Conservation (phyloP, 1,140 invertebrate species). For the Brachionus rubens region DNA sequence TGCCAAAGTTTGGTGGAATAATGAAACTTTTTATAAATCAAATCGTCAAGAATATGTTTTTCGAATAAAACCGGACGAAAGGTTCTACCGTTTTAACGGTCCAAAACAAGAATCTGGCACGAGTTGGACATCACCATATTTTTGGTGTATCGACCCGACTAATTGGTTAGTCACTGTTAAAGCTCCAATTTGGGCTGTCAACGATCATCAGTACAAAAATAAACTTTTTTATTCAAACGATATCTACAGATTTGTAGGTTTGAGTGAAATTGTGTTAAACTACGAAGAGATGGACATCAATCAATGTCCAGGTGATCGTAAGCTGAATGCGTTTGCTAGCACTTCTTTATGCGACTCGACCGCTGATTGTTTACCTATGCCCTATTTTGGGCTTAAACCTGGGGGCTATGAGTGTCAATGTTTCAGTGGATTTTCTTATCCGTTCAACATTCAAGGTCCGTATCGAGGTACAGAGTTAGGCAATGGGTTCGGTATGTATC, state of each 20-base stretch:
- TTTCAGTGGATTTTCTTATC: slow-evolving; percentile 4
- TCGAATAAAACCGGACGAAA: slow-evolving; percentile 39
- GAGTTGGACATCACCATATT: slow-evolving; percentile 39
- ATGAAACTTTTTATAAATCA: not conserved
- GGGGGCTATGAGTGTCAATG: slow-evolving; percentile 42
- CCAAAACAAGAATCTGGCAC: slow-evolving; percentile 3
- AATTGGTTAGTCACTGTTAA: slow-evolving; percentile 37
- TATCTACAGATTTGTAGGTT: not conserved
- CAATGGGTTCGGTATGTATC: not conserved
- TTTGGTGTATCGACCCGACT: slow-evolving; percentile 11
- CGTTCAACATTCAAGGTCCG: slow-evolving; percentile 33
- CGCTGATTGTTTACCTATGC: not conserved
- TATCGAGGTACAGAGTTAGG: slow-evolving; percentile 1
- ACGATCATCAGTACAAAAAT: slow-evolving; percentile 34
- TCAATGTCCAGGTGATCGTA: slow-evolving; percentile 42
- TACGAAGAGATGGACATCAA: slow-evolving; percentile 28
- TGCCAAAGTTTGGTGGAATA: slow-evolving; percentile 44
- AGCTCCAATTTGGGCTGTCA: slow-evolving; percentile 36
- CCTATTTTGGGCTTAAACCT: slow-evolving; percentile 25
- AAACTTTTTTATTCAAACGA: not conserved
- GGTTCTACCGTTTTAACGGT: slow-evolving; percentile 24
- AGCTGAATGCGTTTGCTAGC: slow-evolving; percentile 26
- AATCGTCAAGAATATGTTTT: slow-evolving; percentile 42
- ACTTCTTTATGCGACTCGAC: slow-evolving; percentile 32
- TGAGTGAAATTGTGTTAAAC: slow-evolving; percentile 17